Percentiles rank a stretch among this genome's conserved stretches.
These are phyloP conservation scores for Nothobranchius kuhntae DNA, from an alignment of 2,113 vertebrate species.

Conservation along the genomic window DNA sequence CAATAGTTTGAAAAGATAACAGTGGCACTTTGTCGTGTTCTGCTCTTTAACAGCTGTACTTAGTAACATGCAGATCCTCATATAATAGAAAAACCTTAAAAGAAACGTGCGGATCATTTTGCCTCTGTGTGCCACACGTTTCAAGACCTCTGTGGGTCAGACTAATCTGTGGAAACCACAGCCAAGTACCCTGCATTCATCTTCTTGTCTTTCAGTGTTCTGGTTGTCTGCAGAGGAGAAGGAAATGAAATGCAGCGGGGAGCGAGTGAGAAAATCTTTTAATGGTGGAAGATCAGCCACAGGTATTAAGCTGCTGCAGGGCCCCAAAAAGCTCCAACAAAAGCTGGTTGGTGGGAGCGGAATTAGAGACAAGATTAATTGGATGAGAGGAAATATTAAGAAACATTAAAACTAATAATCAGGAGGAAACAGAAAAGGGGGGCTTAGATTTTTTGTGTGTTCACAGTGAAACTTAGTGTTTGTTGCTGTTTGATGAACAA, in stretches of 20 bases:
- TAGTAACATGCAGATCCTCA: too few relatives aligned
- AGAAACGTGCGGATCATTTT: too few relatives aligned
- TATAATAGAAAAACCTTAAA: too few relatives aligned
- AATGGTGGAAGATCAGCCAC: slow-evolving; percentile 54
- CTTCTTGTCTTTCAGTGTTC: slow-evolving; percentile 20
- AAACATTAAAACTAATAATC: slow-evolving; percentile 29
- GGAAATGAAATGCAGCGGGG: slow-evolving; percentile 62
- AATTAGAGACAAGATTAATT: slow-evolving; percentile 33
- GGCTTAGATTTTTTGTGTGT: slow-evolving; percentile 38
- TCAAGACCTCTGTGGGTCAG: slow-evolving; percentile 6
- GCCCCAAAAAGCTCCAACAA: slow-evolving; percentile 38
- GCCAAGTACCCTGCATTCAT: slow-evolving; percentile 19
- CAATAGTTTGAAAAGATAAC: too few relatives aligned
- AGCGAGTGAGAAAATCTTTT: slow-evolving; percentile 51
- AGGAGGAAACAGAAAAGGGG: slow-evolving; percentile 30
- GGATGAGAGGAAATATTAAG: slow-evolving; percentile 42
- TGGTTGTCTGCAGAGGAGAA: slow-evolving; percentile 8
- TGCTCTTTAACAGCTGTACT: too few relatives aligned
- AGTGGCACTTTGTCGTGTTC: too few relatives aligned
- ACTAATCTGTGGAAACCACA: slow-evolving; percentile 13
- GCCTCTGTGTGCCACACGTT: too few relatives aligned
- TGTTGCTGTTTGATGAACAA: slow-evolving; percentile 38
- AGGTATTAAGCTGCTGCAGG: slow-evolving; percentile 64
- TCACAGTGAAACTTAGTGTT: slow-evolving; percentile 14
- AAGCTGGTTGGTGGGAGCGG: slow-evolving; percentile 26